Percentiles rank a stretch among this genome's conserved stretches.
Evolutionary conservation across 1,140 invertebrate species (phyloP).

Genomic region (Temnothorax longispinosus): DNA sequence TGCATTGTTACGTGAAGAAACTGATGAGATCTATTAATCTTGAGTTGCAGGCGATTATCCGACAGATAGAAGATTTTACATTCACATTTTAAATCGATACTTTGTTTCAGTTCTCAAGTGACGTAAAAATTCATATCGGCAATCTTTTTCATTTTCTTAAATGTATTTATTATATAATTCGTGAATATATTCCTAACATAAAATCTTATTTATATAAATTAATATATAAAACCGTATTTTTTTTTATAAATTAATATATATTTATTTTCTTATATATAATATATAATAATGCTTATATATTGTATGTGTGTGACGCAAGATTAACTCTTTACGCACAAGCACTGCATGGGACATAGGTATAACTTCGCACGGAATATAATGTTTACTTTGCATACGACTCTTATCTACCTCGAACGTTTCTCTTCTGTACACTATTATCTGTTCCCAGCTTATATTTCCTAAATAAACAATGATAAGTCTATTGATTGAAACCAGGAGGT

Average conservation of each 20-base stretch:
- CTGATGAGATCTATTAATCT: constrained; percentile 17
- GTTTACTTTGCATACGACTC: constrained; percentile 20
- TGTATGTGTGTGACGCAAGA: not conserved
- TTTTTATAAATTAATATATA: not conserved
- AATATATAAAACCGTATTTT: not conserved
- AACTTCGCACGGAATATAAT: constrained; percentile 2
- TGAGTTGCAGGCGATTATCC: not conserved
- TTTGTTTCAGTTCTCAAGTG: not conserved
- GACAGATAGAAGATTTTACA: not conserved
- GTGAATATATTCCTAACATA: not conserved
- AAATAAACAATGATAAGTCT: constrained; percentile 44
- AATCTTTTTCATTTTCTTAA: not conserved
- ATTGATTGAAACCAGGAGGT: not conserved
- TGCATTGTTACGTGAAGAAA: constrained; percentile 2
- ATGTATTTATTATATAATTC: not conserved
- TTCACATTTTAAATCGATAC: not conserved
- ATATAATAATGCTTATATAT: not conserved
- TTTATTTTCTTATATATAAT: not conserved
- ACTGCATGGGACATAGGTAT: not conserved
- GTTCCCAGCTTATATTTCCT: constrained; percentile 25
- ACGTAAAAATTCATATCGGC: not conserved
- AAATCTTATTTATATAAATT: not conserved
- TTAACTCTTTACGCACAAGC: not conserved
- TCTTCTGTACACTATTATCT: constrained; percentile 38
- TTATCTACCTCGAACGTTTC: constrained; percentile 31